These are phyloP conservation scores for Melanogrammus aeglefinus DNA, from an alignment of 2,797 vertebrate species.

Conservation along the genomic window DNA sequence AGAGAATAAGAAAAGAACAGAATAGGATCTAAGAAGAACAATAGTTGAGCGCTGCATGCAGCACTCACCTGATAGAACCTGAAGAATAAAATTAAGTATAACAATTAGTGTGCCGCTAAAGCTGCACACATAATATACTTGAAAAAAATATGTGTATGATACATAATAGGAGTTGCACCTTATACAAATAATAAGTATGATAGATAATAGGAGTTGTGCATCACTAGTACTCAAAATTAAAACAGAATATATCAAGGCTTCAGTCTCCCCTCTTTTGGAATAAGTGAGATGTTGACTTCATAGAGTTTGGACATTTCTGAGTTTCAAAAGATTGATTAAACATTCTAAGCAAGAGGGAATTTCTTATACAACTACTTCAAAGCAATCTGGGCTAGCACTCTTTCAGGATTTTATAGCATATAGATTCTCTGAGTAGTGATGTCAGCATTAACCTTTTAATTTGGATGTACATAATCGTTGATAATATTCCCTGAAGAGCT, in stretches of 20 bases:
- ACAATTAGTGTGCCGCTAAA: no score
- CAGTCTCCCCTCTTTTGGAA: conserved; percentile 10
- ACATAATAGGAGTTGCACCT: no score
- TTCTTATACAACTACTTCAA: conserved; percentile 6
- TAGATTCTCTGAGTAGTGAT: not conserved
- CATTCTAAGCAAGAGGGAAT: conserved; percentile 8
- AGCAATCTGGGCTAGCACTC: conserved; percentile 5
- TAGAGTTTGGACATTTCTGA: conserved; percentile 11
- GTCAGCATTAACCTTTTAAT: conserved; percentile 6
- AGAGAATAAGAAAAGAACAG: no score
- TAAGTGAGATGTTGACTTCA: conserved; percentile 8
- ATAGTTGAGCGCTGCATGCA: no score
- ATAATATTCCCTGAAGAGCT: conserved; percentile 5
- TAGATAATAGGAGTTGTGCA: not conserved
- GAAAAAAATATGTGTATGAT: no score
- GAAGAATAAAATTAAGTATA: no score
- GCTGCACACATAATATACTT: no score
- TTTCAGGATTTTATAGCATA: conserved; percentile 1
- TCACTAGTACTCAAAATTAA: no score
- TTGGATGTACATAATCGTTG: conserved; percentile 2
- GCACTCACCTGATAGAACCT: no score
- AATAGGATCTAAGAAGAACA: no score
- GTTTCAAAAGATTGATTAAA: conserved; percentile 13
- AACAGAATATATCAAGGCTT: not conserved
- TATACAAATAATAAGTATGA: no score